Evolutionary conservation across 2,113 vertebrate genomes (phyloP).

Genomic region (Brachyistius frenatus): DNA sequence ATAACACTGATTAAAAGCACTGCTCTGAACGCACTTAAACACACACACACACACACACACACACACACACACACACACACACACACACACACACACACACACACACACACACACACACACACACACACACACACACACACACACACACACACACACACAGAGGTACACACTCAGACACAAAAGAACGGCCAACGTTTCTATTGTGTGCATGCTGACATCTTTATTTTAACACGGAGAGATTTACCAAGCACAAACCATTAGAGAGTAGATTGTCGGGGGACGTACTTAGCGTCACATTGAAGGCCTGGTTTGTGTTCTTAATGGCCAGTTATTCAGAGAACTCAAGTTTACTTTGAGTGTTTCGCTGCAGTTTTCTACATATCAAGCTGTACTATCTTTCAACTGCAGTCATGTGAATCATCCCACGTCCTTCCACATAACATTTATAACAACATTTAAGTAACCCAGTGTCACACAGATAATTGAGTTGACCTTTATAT

Average conservation of each 20-base stretch:
- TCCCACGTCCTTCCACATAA: neutral
- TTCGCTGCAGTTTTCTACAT: conserved; percentile 8
- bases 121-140: neutral
- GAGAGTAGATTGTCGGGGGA: conserved; percentile 32
- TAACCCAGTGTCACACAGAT: neutral
- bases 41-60: neutral
- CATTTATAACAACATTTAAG: neutral
- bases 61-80: neutral
- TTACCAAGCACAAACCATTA: conserved; percentile 62
- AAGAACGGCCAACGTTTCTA: conserved; percentile 52
- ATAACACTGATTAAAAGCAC: conserved; percentile 80
- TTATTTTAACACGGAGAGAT: conserved; percentile 66
- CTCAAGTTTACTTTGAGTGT: conserved; percentile 2
- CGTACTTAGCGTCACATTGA: conserved; percentile 39
- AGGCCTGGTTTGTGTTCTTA: conserved; percentile 48
- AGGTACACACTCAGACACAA: conserved; percentile 25
- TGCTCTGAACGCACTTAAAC: conserved; percentile 6
- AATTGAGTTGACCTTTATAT: neutral
- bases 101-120: neutral
- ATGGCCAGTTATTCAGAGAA: conserved; percentile 48
- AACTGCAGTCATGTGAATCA: neutral
- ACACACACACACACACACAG: neutral
- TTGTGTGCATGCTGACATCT: conserved; percentile 63
- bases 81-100: neutral
- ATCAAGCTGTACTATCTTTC: neutral